phyloP scores from a whole-genome alignment of 2,888 invertebrate genomes.

The Dione vanillae region DNA sequence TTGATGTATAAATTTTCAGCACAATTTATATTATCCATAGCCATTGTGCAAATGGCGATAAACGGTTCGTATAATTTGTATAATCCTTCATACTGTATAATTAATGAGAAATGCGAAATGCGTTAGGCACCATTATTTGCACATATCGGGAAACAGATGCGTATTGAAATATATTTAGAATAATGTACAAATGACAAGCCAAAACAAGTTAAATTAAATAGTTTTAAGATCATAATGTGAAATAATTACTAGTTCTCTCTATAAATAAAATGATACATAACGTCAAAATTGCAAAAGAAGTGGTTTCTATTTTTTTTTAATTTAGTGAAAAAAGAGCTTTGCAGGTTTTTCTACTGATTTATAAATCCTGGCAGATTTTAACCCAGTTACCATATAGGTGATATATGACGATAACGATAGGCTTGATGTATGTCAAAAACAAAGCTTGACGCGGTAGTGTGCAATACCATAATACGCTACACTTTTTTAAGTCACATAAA shows the following conservation, averaged over 20 bases:
- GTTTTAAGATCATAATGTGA: neutral
- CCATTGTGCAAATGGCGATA: slow-evolving; percentile 15
- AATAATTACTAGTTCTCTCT: neutral
- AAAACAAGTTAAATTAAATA: neutral
- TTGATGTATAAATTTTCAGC: neutral
- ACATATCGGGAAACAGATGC: slow-evolving; percentile 20
- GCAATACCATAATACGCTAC: neutral
- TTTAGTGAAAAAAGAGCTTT: neutral
- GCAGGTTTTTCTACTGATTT: neutral
- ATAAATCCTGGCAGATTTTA: slow-evolving; percentile 11
- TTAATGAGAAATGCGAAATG: slow-evolving; percentile 28
- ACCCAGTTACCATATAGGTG: slow-evolving; percentile 7
- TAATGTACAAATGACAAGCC: neutral
- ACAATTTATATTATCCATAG: slow-evolving; percentile 13
- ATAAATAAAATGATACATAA: neutral
- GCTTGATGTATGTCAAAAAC: slow-evolving; percentile 7
- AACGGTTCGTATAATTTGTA: slow-evolving; percentile 15
- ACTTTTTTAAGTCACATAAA: neutral
- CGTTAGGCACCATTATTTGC: slow-evolving; percentile 18
- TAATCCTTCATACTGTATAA: slow-evolving; percentile 25
- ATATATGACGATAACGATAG: too few relatives aligned
- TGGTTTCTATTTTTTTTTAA: neutral
- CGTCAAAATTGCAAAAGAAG: neutral
- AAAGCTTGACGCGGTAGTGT: neutral
- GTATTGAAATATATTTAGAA: slow-evolving; percentile 15